Conservation (phyloP, 1,140 invertebrate species). For the Hypothenemus hampei region DNA sequence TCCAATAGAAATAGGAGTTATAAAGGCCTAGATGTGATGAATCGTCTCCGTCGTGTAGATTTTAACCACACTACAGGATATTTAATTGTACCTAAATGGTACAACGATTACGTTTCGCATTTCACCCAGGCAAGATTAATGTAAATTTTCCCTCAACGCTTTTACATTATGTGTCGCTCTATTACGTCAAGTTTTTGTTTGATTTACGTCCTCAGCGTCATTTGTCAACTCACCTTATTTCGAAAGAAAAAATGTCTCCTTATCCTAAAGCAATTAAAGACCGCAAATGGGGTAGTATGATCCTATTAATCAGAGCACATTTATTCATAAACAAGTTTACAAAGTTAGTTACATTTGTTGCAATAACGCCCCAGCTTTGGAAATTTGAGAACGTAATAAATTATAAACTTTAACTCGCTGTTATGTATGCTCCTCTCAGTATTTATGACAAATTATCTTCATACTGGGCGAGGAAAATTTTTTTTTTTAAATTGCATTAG, state of each 20-base stretch:
- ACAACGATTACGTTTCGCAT: background rate
- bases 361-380: too few relatives aligned
- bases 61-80: constrained; percentile 10
- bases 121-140: constrained; percentile 14
- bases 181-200: constrained; percentile 7
- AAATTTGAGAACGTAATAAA: background rate
- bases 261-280: too few relatives aligned
- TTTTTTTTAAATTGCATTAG: too few relatives aligned
- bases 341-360: background rate
- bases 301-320: background rate
- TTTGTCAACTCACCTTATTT: too few relatives aligned
- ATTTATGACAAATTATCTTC: too few relatives aligned
- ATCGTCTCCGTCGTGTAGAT: too few relatives aligned
- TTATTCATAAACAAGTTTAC: background rate
- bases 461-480: too few relatives aligned
- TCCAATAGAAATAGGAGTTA: too few relatives aligned
- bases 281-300: background rate
- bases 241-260: too few relatives aligned
- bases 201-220: constrained; percentile 2
- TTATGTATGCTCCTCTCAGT: too few relatives aligned
- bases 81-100: constrained; percentile 17
- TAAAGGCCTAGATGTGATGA: too few relatives aligned
- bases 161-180: background rate
- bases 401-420: too few relatives aligned
- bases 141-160: constrained; percentile 6